Conservation (phyloP, 2,888 invertebrate genomes). For the Clostera curtula region DNA sequence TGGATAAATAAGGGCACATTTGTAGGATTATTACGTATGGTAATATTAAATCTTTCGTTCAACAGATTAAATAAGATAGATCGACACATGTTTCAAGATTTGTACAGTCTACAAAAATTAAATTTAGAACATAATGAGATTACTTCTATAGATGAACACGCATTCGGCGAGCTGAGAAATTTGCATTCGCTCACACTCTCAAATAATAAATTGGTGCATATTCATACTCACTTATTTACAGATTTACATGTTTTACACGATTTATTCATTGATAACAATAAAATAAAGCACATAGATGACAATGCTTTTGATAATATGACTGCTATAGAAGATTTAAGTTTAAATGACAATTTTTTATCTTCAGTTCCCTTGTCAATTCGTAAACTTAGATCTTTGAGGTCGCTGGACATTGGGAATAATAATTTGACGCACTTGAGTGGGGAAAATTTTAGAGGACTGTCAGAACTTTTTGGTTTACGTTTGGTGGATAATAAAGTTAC, state of each 20-base stretch:
- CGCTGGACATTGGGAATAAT: conserved; percentile 88
- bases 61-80: conserved; percentile 82
- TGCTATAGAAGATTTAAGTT: conserved; percentile 82
- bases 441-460: conserved; percentile 82
- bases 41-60: conserved; percentile 82
- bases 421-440: conserved; percentile 81
- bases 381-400: conserved; percentile 80
- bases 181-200: conserved; percentile 84
- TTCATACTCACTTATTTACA: conserved; percentile 80
- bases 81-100: conserved; percentile 80
- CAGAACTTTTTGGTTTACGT: conserved; percentile 83
- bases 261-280: conserved; percentile 83
- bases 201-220: conserved; percentile 79
- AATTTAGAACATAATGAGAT: conserved; percentile 84
- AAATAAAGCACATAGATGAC: conserved; percentile 79
- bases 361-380: conserved; percentile 80
- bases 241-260: conserved; percentile 84
- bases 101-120: conserved; percentile 83
- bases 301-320: conserved; percentile 85
- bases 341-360: conserved; percentile 81
- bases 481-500: conserved; percentile 87
- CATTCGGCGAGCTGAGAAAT: conserved; percentile 84
- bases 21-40: conserved; percentile 80
- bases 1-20: conserved; percentile 86
- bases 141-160: conserved; percentile 79